Percentiles rank a stretch among this genome's conserved stretches.
Conservation (phyloP, 1,140 invertebrate species). For the Bombus superbus region DNA sequence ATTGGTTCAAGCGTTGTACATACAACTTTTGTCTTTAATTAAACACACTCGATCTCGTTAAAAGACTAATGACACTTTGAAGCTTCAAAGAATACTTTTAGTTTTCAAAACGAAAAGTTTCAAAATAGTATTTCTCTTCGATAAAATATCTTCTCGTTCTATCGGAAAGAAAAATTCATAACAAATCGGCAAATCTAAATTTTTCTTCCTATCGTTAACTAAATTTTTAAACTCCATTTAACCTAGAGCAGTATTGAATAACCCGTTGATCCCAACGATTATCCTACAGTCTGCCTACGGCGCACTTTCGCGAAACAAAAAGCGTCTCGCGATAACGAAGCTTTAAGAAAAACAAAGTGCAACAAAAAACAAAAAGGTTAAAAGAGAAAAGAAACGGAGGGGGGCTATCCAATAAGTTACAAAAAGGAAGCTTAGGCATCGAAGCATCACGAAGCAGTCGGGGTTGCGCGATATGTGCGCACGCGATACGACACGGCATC, state of each 20-base stretch:
- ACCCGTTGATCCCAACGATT: neutral
- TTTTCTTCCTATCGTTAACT: neutral
- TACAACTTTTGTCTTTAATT: neutral
- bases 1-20: no score
- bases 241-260: neutral
- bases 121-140: neutral
- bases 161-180: neutral
- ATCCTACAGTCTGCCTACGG: neutral
- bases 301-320: neutral
- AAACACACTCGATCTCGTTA: neutral
- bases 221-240: neutral
- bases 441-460: neutral
- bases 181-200: neutral
- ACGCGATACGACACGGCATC: constrained; percentile 16
- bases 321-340: constrained; percentile 20
- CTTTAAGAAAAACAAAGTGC: neutral
- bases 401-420: neutral
- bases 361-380: neutral
- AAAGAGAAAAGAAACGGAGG: neutral
- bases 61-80: neutral
- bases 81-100: neutral
- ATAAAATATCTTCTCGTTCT: neutral
- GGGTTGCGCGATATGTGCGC: neutral
- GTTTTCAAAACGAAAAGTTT: neutral
- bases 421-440: constrained; percentile 2